Evolutionary conservation across 2,888 invertebrate genomes (phyloP), one percentile per base, ranked within the genome.

Genomic region (Hirtodrosophila trivittata): DNA sequence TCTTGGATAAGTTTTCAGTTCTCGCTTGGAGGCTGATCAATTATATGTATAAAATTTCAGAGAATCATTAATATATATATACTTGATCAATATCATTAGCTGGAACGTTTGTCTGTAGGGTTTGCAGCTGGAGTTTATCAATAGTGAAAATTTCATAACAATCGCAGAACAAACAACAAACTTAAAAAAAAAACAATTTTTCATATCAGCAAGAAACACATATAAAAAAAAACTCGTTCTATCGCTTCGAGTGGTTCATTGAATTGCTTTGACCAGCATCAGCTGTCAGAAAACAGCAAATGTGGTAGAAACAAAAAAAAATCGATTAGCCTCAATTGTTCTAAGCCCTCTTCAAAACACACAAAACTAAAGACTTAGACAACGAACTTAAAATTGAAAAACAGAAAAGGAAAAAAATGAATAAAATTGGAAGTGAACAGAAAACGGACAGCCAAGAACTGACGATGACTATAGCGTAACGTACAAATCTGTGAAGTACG

Each of bases 401-500:
- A 67, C 46, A 55, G 56, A 50, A 67, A 66, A 59, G 42, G 35
- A 57, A 46, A 62, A 57, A 59, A 60, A 65, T 28, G 68, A 51
- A 47, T 37, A 35, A 25, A 47, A 73, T 54, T 59, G 41, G 51
- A 64, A 55, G 33, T 42, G 57, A 60, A 56, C 72, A 69, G 54
- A 72, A 75, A 66, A 75, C 63, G 74, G 52, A 69, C 55, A 56
- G 69, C 55, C 51, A 55, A 69, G 62, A 66, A 62, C 50, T 33
- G 50, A 50, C 50, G 55, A 58, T 74, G 77, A 70, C 77, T 62
- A 77, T 77, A 75, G 77, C 77, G 77, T 75, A 80, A 78, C 70
- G 76, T 81, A 78, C 78, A 81, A 78, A 81, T 78, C 78, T 77
- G 80, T 80, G 81, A 78, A 83, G 80, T 80, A 80, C 80, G 76